A percentile compares a stretch with the other conserved stretches of the same genome.
Conservation (phyloP, 2,888 invertebrate species). For the Linyphia triangularis region DNA sequence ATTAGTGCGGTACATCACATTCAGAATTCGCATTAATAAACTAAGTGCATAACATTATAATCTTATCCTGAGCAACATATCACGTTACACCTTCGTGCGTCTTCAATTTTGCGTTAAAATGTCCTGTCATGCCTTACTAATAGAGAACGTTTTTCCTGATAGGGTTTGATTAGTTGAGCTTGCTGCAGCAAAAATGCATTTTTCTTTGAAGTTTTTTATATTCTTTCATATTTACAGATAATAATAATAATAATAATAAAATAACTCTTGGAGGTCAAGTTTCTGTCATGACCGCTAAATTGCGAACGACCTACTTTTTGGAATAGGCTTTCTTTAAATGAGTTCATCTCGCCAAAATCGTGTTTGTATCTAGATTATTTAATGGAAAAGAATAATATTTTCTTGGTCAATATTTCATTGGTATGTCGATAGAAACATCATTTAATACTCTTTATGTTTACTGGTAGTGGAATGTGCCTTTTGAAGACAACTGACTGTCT, state of each 20-base stretch:
- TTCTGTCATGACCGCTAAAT: constrained; percentile 24
- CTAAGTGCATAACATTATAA: no score
- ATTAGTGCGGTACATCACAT: no score
- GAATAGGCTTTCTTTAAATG: constrained; percentile 27
- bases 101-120: neutral
- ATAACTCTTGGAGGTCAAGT: constrained; percentile 51
- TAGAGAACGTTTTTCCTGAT: constrained; percentile 4
- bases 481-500: no score
- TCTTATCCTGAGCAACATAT: no score
- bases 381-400: neutral
- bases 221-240: neutral
- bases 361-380: constrained; percentile 11
- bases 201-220: constrained; percentile 1
- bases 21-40: no score
- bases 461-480: no score
- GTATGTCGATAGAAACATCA: neutral
- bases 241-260: neutral
- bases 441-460: no score
- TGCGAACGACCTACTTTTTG: constrained; percentile 32
- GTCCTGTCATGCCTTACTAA: neutral
- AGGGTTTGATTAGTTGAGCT: constrained; percentile 2
- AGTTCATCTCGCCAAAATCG: neutral
- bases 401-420: neutral
- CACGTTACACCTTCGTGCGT: no score
- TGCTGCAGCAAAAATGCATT: neutral